Percentiles rank a stretch among this genome's conserved stretches.
These are phyloP conservation scores for Takifugu flavidus DNA, from an alignment of 2,113 vertebrate genomes.

Conservation along the genomic window DNA sequence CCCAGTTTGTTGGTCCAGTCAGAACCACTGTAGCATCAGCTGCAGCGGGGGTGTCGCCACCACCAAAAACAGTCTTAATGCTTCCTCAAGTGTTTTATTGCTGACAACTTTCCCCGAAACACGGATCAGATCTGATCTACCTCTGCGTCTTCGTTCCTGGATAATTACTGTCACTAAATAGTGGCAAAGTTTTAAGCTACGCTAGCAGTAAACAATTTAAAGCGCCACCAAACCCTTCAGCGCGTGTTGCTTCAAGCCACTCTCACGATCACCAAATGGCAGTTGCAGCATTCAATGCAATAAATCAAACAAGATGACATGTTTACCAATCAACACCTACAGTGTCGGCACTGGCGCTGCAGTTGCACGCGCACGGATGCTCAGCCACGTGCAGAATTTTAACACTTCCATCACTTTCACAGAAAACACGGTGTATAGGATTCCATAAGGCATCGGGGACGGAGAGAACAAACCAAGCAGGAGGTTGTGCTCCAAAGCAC, in stretches of 20 bases:
- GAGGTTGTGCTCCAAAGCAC: background rate
- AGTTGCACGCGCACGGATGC: background rate
- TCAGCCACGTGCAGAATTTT: too few relatives aligned
- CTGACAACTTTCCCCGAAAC: too few relatives aligned
- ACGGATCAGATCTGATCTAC: too few relatives aligned
- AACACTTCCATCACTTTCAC: too few relatives aligned
- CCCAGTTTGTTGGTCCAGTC: too few relatives aligned
- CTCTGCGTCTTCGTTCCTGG: too few relatives aligned
- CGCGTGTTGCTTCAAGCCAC: background rate
- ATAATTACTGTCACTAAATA: conserved; percentile 66
- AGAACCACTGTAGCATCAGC: too few relatives aligned
- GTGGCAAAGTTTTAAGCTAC: conserved; percentile 7
- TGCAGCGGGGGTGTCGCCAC: too few relatives aligned
- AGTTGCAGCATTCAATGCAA: conserved; percentile 5
- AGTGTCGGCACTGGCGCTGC: background rate
- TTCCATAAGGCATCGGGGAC: conserved; percentile 58
- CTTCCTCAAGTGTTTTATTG: too few relatives aligned
- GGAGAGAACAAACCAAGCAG: background rate
- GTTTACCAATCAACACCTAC: conserved; percentile 12
- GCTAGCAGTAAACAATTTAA: too few relatives aligned
- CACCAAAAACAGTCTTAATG: too few relatives aligned
- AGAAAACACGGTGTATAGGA: background rate
- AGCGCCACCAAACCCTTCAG: too few relatives aligned
- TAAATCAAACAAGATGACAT: conserved; percentile 4
- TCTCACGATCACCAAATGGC: conserved; percentile 2